Evolutionary conservation across 2,113 vertebrate species (phyloP).

Genomic region (Myotis lucifugus): DNA sequence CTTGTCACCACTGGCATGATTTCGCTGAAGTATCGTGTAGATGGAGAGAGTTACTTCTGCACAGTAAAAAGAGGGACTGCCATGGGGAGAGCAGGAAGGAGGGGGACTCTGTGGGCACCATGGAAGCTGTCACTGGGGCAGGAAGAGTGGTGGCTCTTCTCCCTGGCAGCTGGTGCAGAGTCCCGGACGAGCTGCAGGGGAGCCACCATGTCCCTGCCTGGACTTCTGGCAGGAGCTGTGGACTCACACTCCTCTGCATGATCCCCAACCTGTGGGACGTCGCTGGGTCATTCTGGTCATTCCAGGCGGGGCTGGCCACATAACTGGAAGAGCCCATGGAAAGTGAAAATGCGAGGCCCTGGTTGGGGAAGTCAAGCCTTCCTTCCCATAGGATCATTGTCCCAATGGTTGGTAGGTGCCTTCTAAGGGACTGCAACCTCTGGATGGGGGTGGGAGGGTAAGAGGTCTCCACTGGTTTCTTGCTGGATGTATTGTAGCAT

Average conservation of each 20-base stretch:
- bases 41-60: neutral
- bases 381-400: neutral
- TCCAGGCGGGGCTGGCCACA: neutral
- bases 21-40: neutral
- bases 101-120: neutral
- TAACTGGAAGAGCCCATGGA: neutral
- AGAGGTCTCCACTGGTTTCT: neutral
- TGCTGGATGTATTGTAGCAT: accelerated
- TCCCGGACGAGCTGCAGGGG: neutral
- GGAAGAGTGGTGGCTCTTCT: neutral
- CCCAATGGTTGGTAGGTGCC: too few species aligned
- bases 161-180: neutral
- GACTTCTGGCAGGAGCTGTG: neutral
- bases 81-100: neutral
- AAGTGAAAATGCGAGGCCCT: neutral
- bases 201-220: neutral
- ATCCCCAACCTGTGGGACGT: neutral
- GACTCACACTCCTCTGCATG: neutral
- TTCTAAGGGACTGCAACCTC: neutral
- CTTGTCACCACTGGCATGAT: neutral
- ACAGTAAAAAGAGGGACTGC: neutral
- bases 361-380: neutral
- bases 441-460: neutral
- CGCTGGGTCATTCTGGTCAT: neutral
- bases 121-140: neutral